Percentiles rank a stretch among this genome's conserved stretches.
These are phyloP conservation scores for Ferrisia virgata DNA, from an alignment of 2,888 invertebrate genomes.

Conservation along the genomic window DNA sequence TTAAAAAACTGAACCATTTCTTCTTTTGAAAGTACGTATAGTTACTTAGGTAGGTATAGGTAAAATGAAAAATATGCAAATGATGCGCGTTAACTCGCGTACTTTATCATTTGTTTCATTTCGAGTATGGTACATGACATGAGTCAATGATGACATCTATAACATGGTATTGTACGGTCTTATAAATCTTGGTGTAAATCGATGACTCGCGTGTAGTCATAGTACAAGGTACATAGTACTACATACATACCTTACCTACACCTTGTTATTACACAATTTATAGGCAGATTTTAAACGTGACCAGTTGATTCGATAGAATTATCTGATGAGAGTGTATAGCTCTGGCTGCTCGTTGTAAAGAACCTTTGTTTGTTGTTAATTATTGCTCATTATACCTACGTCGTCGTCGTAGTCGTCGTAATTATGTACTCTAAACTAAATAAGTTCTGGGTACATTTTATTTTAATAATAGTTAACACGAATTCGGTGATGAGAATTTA, in stretches of 20 bases:
- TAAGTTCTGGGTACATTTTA: neutral
- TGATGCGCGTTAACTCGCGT: neutral
- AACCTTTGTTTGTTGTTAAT: neutral
- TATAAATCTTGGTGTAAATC: neutral
- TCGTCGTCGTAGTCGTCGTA: too few relatives aligned
- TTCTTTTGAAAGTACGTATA: neutral
- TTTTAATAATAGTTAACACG: neutral
- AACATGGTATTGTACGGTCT: too few relatives aligned
- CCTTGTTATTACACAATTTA: neutral
- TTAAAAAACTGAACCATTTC: neutral
- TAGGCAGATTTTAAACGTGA: conserved; percentile 2
- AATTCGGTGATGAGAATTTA: neutral
- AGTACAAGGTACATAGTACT: neutral
- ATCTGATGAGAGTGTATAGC: neutral
- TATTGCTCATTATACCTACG: neutral
- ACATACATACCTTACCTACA: neutral
- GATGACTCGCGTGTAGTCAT: neutral
- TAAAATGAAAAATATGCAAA: neutral
- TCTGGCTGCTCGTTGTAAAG: neutral
- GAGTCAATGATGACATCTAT: neutral
- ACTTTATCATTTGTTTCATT: neutral
- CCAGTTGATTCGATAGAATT: neutral
- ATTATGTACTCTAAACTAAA: neutral
- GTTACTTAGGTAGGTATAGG: too few relatives aligned
- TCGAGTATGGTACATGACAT: neutral